Conservation (phyloP, 2,888 invertebrate genomes). For the Proisotoma minuta region DNA sequence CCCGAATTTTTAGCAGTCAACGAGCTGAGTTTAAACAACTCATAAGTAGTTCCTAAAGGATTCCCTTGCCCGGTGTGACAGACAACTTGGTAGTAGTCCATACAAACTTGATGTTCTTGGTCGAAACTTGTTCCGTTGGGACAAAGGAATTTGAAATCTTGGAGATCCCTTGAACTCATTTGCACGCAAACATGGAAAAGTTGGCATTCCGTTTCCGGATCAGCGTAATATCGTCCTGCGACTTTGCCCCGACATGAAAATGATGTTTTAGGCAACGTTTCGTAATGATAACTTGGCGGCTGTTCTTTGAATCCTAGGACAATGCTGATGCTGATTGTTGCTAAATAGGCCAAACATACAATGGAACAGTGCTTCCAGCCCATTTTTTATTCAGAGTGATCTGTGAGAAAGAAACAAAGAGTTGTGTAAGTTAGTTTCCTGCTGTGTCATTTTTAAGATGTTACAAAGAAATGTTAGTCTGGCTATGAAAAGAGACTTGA, state of each 20-base stretch:
- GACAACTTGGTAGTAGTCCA: slow-evolving; percentile 46
- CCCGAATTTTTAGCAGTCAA: slow-evolving; percentile 18
- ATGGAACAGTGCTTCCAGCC: too few species aligned
- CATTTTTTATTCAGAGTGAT: too few species aligned
- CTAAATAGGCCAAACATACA: too few species aligned
- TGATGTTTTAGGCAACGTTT: slow-evolving; percentile 39
- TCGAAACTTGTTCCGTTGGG: slow-evolving; percentile 47
- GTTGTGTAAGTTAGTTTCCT: too few species aligned
- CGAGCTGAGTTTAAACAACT: slow-evolving; percentile 42
- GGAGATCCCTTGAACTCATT: slow-evolving; percentile 38
- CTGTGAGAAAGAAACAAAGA: too few species aligned
- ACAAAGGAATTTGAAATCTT: slow-evolving; percentile 45
- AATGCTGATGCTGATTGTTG: slow-evolving; percentile 7
- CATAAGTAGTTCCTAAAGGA: slow-evolving; percentile 44
- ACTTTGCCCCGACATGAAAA: slow-evolving; percentile 44
- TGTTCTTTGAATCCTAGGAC: slow-evolving; percentile 25
- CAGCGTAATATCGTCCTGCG: slow-evolving; percentile 44
- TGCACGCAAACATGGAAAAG: slow-evolving; percentile 46
- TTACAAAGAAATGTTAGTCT: too few species aligned
- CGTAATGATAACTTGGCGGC: slow-evolving; percentile 41
- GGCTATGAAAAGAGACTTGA: too few species aligned
- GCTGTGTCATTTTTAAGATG: too few species aligned
- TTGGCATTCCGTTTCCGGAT: slow-evolving; percentile 46
- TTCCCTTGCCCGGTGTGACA: slow-evolving; percentile 39
- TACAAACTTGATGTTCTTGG: slow-evolving; percentile 46